Conservation (phyloP, 2,113 vertebrate species). For the Erpornis zantholeuca region DNA sequence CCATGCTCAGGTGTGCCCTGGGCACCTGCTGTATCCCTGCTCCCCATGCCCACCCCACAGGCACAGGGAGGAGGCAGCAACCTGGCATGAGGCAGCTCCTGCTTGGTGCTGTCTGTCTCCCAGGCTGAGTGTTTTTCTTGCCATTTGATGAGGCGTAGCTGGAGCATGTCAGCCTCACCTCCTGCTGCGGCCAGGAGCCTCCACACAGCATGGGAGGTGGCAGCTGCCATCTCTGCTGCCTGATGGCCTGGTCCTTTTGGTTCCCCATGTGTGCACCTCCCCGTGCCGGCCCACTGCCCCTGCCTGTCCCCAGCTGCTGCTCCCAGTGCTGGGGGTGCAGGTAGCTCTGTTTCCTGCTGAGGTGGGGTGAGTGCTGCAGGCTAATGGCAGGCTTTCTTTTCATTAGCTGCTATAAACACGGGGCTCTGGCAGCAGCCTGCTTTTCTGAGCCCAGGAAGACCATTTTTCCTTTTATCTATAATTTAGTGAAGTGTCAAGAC, state of each 20-base stretch:
- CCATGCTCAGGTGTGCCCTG: neutral
- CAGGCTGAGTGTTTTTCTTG: neutral
- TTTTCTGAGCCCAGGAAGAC: slow-evolving; percentile 24
- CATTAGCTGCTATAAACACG: slow-evolving; percentile 37
- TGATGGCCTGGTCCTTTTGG: accelerated
- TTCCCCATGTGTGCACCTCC: accelerated
- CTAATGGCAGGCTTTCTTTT: neutral
- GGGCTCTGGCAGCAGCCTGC: slow-evolving; percentile 4
- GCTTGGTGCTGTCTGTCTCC: neutral
- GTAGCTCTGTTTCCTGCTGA: neutral
- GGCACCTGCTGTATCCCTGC: neutral
- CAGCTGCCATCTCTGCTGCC: neutral
- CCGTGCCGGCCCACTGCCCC: accelerated
- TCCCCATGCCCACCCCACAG: accelerated
- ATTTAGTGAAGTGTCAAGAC: slow-evolving; percentile 49
- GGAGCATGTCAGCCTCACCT: neutral
- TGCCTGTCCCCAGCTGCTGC: neutral
- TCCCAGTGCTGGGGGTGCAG: neutral
- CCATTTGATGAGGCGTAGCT: neutral
- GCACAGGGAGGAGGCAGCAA: neutral
- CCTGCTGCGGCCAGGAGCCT: neutral
- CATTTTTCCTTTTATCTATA: slow-evolving; percentile 61
- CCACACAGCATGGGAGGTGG: neutral
- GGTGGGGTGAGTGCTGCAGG: neutral
- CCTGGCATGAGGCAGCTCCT: neutral